phyloP scores from a whole-genome alignment of 2,113 vertebrate species.

The Microtus ochrogaster region DNA sequence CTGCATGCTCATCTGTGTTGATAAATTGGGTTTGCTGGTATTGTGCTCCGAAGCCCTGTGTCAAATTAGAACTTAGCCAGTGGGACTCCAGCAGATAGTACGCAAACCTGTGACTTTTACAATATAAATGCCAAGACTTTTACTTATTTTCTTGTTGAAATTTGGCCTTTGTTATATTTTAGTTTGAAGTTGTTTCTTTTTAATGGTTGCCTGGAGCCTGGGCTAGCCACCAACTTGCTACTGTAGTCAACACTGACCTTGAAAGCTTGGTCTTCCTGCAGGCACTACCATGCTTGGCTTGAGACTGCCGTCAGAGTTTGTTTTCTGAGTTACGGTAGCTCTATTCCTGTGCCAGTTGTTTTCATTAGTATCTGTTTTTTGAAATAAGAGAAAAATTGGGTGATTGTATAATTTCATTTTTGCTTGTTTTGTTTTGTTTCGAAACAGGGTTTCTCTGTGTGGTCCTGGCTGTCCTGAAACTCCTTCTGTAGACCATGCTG shows the following conservation, averaged over 20 bases:
- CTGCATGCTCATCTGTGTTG: neutral
- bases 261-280: neutral
- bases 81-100: slow-evolving; percentile 8
- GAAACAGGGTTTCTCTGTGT: too few species aligned
- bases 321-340: slow-evolving; percentile 15
- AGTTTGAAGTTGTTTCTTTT: neutral
- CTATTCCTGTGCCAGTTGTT: neutral
- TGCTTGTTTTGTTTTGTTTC: too few species aligned
- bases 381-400: neutral
- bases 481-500: too few species aligned
- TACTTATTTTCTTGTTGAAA: slow-evolving; percentile 32
- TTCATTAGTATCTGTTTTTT: neutral
- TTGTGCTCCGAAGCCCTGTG: neutral
- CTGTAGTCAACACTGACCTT: neutral
- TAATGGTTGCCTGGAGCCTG: neutral
- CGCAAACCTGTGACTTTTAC: slow-evolving; percentile 29
- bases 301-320: neutral
- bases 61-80: slow-evolving; percentile 15
- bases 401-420: neutral
- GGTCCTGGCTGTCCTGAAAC: too few species aligned
- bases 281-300: too few species aligned
- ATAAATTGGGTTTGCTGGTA: neutral
- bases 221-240: neutral
- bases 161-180: neutral
- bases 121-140: slow-evolving; percentile 25